Evolutionary conservation across 2,888 invertebrate genomes (phyloP).

Genomic region (Lacanobia wlatinum): DNA sequence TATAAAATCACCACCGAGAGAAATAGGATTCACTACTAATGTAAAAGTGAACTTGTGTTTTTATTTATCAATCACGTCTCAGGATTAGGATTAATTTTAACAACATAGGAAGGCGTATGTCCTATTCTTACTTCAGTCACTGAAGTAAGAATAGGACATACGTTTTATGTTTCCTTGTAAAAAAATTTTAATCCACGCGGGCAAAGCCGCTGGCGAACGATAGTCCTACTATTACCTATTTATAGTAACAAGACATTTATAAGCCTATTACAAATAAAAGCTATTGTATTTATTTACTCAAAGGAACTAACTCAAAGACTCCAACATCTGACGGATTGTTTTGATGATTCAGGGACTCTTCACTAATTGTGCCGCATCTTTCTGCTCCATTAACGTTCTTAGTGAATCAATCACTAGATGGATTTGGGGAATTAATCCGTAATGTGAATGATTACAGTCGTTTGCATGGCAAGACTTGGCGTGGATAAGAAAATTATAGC

Average conservation of each 20-base stretch:
- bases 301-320: constrained; percentile 45
- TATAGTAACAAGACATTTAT: background rate
- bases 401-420: constrained; percentile 66
- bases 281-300: constrained; percentile 27
- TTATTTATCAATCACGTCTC: too few species aligned
- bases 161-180: background rate
- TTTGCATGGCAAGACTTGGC: constrained; percentile 61
- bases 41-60: too few species aligned
- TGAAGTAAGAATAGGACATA: too few species aligned
- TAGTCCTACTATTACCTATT: background rate
- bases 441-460: constrained; percentile 55
- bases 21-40: too few species aligned
- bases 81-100: too few species aligned
- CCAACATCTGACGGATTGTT: constrained; percentile 50
- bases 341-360: constrained; percentile 57
- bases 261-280: constrained; percentile 17
- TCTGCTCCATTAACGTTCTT: constrained; percentile 59
- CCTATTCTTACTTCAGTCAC: too few species aligned
- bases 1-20: background rate
- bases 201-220: background rate
- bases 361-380: constrained; percentile 55
- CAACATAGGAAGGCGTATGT: too few species aligned
- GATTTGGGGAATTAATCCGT: constrained; percentile 58
- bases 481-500: constrained; percentile 17
- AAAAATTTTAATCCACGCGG: background rate